A percentile compares a stretch with the other conserved stretches of the same genome.
phyloP scores from a whole-genome alignment of 2,797 vertebrate species.

The Eospalax fontanierii region DNA sequence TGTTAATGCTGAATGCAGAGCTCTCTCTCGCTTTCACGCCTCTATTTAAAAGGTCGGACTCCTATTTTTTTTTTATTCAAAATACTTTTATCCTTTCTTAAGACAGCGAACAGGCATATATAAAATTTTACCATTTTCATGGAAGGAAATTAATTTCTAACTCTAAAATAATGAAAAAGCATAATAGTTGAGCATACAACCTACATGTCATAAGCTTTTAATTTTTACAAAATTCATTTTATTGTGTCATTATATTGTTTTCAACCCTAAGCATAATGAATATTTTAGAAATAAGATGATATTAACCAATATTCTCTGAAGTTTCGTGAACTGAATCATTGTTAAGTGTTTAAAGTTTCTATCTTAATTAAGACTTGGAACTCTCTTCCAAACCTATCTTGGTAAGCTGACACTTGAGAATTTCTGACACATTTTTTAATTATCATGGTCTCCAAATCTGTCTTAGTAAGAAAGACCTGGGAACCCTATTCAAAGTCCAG shows the following conservation, averaged over 20 bases:
- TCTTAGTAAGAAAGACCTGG: not conserved
- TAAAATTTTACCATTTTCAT: slow-evolving; percentile 49
- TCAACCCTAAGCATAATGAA: not conserved
- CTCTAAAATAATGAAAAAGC: slow-evolving; percentile 35
- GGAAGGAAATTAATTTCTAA: slow-evolving; percentile 43
- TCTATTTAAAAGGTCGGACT: slow-evolving; percentile 20
- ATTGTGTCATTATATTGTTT: slow-evolving; percentile 23
- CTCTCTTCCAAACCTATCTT: slow-evolving; percentile 17
- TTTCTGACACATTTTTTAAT: not conserved
- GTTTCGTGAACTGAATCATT: not conserved
- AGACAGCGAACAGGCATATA: not conserved
- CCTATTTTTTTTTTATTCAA: not conserved
- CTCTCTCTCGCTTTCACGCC: not conserved
- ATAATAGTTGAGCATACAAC: not conserved
- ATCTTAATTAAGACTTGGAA: slow-evolving; percentile 3
- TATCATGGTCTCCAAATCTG: slow-evolving; percentile 34
- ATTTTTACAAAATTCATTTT: not conserved
- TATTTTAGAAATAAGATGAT: slow-evolving; percentile 11
- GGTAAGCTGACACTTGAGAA: slow-evolving; percentile 27
- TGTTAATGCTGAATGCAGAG: not conserved
- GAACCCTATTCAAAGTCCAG: slow-evolving; percentile 21
- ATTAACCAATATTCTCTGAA: not conserved
- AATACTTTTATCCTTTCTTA: slow-evolving; percentile 52
- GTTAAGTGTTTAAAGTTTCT: slow-evolving; percentile 42
- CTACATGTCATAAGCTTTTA: slow-evolving; percentile 18